Evolutionary conservation across 2,797 vertebrate species (phyloP).

Genomic region (Galaxias olidus): DNA sequence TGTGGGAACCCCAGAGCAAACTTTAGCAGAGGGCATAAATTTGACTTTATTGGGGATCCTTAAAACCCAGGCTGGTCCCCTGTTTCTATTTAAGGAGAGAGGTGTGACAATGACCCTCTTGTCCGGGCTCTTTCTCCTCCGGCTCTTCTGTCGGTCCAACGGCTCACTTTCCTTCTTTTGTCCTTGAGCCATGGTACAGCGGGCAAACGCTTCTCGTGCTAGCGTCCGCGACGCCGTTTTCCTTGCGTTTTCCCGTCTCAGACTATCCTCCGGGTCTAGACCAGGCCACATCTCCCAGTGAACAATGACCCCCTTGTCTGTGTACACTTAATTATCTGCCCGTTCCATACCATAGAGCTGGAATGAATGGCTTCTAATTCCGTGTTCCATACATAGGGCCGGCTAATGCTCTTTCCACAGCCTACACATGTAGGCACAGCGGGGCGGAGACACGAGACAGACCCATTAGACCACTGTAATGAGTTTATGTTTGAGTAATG

Average conservation of each 20-base stretch:
- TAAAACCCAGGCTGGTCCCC: slow-evolving; percentile 13
- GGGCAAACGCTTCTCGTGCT: too few species aligned
- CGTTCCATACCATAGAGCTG: slow-evolving; percentile 70
- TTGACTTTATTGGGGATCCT: slow-evolving; percentile 59
- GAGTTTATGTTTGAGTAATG: slow-evolving; percentile 78
- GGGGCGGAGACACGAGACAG: slow-evolving; percentile 64
- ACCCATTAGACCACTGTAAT: slow-evolving; percentile 72
- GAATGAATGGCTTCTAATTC: slow-evolving; percentile 62
- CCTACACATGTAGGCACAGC: slow-evolving; percentile 47
- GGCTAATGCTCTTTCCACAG: slow-evolving; percentile 60
- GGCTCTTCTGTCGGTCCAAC: background rate
- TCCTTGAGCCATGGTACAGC: too few species aligned
- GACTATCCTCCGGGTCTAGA: slow-evolving; percentile 43
- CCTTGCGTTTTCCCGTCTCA: background rate
- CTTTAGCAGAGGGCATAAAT: slow-evolving; percentile 57
- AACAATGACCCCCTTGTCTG: slow-evolving; percentile 72
- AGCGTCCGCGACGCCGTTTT: too few species aligned
- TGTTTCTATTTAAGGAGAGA: slow-evolving; percentile 31
- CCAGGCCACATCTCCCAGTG: slow-evolving; percentile 64
- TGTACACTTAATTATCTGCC: slow-evolving; percentile 76
- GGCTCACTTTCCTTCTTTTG: background rate
- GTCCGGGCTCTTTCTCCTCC: background rate
- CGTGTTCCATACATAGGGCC: slow-evolving; percentile 55
- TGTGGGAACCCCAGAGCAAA: slow-evolving; percentile 56
- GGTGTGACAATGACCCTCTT: background rate